These are phyloP conservation scores for Dasyurus viverrinus DNA, from an alignment of 2,113 vertebrate species.

Conservation along the genomic window DNA sequence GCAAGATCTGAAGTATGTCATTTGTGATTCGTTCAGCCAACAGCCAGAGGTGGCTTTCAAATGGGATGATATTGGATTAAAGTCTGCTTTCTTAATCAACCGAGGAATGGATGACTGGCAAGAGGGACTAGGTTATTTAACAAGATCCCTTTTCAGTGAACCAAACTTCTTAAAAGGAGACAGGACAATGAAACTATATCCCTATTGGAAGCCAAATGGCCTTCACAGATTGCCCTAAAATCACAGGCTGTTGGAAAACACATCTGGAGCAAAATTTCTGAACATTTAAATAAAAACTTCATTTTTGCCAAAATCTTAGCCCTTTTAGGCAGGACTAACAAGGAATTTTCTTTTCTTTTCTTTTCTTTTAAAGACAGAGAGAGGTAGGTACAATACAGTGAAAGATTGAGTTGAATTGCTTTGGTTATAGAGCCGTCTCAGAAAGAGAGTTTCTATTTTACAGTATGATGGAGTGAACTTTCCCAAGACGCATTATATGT, in stretches of 20 bases:
- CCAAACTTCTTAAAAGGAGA: constrained; percentile 10
- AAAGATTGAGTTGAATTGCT: background rate
- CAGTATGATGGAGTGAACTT: background rate
- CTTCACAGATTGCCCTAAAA: background rate
- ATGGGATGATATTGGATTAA: constrained; percentile 9
- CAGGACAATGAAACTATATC: background rate
- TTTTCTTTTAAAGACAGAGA: background rate
- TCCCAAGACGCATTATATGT: background rate
- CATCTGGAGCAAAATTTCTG: background rate
- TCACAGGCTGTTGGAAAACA: rapidly evolving
- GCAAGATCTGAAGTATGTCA: background rate
- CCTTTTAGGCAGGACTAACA: background rate
- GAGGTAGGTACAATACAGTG: background rate
- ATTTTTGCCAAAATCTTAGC: constrained; percentile 2
- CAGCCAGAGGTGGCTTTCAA: constrained; percentile 14
- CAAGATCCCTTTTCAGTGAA: background rate
- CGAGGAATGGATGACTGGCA: background rate
- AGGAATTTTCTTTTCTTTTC: background rate
- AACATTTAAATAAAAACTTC: background rate
- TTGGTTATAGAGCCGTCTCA: background rate
- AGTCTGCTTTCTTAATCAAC: background rate
- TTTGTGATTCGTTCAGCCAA: constrained; percentile 1
- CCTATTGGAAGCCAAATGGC: background rate
- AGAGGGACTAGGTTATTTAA: background rate
- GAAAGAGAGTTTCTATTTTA: background rate